phyloP scores from a whole-genome alignment of 2,888 invertebrate species.

The Oscheius sp. region DNA sequence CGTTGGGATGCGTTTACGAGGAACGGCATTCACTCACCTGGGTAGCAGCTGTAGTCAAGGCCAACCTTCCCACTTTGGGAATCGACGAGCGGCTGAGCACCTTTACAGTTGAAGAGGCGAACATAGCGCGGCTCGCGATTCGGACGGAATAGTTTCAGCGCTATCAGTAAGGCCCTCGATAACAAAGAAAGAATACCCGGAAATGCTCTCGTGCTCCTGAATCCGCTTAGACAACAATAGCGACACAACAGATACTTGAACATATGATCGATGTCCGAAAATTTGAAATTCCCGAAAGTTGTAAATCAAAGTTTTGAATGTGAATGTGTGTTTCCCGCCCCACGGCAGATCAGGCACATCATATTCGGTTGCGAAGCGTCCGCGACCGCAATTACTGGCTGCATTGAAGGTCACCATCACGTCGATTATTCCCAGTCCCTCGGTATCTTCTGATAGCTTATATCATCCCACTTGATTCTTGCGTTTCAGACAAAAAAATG shows the following conservation, averaged over 20 bases:
- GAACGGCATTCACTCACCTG: constrained; percentile 5
- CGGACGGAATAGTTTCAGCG: constrained; percentile 8
- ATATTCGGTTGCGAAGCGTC: constrained; percentile 15
- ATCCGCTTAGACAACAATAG: constrained; percentile 7
- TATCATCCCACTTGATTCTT: neutral
- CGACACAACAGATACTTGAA: no score
- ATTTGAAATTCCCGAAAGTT: neutral
- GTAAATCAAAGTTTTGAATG: no score
- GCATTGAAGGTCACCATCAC: constrained; percentile 24
- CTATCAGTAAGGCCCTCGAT: constrained; percentile 1
- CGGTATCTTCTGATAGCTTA: constrained; percentile 9
- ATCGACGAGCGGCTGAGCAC: neutral
- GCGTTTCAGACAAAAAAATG: neutral
- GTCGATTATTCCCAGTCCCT: constrained; percentile 5
- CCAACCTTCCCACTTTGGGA: constrained; percentile 11
- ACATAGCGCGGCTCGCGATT: constrained; percentile 1
- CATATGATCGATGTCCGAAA: neutral
- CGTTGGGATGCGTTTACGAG: no score
- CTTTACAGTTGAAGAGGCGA: constrained; percentile 12
- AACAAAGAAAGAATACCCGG: neutral
- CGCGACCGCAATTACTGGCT: constrained; percentile 28
- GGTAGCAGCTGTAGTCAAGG: constrained; percentile 8
- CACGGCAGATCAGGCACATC: constrained; percentile 20
- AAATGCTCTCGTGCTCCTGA: constrained; percentile 9
- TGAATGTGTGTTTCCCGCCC: neutral